Percentiles rank a stretch among this genome's conserved stretches.
Evolutionary conservation across 53 echinoderm and acorn worm genomes (phyloP).

Genomic region (Echinarachnius parma): DNA sequence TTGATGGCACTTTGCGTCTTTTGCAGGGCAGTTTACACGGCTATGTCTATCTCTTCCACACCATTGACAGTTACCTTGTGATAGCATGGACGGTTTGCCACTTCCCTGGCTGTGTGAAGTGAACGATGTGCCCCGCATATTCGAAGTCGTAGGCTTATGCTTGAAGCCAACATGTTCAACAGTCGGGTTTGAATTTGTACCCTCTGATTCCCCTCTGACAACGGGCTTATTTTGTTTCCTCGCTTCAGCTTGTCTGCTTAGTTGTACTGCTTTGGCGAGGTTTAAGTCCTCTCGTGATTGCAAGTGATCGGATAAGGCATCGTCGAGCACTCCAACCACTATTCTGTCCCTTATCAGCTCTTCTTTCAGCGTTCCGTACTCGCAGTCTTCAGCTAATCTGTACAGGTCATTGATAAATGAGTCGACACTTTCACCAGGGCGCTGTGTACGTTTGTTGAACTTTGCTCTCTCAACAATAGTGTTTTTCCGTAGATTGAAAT

Average conservation of each 20-base stretch:
- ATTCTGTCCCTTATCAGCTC: conserved; percentile 55
- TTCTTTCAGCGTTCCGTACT: conserved; percentile 49
- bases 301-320: conserved; percentile 18
- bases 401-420: conserved; percentile 59
- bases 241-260: conserved; percentile 36
- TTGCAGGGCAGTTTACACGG: conserved; percentile 56
- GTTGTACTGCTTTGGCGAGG: conserved; percentile 38
- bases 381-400: conserved; percentile 57
- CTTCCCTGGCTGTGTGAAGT: no score
- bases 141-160: no score
- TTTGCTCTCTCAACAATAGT: conserved; percentile 48
- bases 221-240: conserved; percentile 14
- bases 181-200: neutral
- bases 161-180: no score
- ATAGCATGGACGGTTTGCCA: no score
- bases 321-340: conserved; percentile 39
- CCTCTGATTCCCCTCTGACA: conserved; percentile 3
- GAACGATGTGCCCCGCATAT: no score
- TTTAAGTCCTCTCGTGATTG: conserved; percentile 38
- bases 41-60: neutral
- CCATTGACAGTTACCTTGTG: neutral
- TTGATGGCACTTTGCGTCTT: conserved; percentile 39
- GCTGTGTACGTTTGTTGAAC: conserved; percentile 58
- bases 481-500: conserved; percentile 38
- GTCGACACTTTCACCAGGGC: conserved; percentile 57